These are phyloP conservation scores for Penaeus japonicus DNA, from an alignment of 1,140 invertebrate genomes.

Conservation along the genomic window DNA sequence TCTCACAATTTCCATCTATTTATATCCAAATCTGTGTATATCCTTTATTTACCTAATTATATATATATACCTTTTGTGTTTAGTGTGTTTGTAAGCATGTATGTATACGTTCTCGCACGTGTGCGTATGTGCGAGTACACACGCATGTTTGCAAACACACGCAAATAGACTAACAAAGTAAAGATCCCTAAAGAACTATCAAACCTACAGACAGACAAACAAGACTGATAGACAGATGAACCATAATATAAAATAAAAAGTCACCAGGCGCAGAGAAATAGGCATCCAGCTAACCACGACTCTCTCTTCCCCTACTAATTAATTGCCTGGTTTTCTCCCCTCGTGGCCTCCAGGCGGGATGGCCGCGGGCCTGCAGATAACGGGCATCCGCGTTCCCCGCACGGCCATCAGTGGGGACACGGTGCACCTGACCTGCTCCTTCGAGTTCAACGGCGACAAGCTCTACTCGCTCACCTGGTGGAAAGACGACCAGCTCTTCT, in stretches of 20 bases:
- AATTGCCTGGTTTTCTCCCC: not conserved
- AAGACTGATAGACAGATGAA: no score
- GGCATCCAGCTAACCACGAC: no score
- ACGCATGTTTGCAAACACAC: not conserved
- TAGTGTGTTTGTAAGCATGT: not conserved
- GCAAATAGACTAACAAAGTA: no score
- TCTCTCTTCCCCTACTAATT: not conserved
- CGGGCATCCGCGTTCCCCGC: conserved; percentile 30
- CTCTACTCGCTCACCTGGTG: conserved; percentile 75
- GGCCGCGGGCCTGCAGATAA: conserved; percentile 24
- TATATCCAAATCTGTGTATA: conserved; percentile 2
- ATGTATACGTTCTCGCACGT: not conserved
- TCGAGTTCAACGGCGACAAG: conserved; percentile 66
- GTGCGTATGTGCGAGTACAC: not conserved
- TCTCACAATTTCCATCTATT: not conserved
- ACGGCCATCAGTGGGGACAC: conserved; percentile 57
- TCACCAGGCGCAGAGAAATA: no score
- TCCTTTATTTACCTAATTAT: not conserved
- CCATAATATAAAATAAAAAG: no score
- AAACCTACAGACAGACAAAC: no score
- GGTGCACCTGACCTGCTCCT: conserved; percentile 69
- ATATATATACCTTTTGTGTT: not conserved
- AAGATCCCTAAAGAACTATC: no score
- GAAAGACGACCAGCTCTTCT: conserved; percentile 72
- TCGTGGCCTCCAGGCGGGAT: not conserved